Base-by-base conservation (phyloP, 2,888 invertebrate genomes). In the Gnatocerus cornutus region DNA sequence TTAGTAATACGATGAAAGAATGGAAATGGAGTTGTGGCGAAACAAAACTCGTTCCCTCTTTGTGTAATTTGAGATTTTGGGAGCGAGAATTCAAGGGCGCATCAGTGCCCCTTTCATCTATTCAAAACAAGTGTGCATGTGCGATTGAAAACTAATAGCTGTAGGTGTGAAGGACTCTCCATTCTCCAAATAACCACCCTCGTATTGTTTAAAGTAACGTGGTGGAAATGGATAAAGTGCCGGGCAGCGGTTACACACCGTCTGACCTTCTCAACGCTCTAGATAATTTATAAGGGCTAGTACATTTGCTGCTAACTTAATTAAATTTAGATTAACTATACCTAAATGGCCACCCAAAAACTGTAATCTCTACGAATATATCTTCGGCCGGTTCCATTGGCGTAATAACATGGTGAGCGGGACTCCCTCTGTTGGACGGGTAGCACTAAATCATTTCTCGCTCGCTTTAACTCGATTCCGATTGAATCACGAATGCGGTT, bases 391-490 rank as follows among this genome's bases (percentile, higher is more conserved):
- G 52, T 69, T 72, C 62, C 67, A 62, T 62, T 55, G 67, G 55
- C 48, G 65, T 69, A 69, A 69, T 71, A 63, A 58, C 69, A 71
- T 62, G 68, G 50, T 27, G 64, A 67, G 63, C 66, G 52, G 59
- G 73, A 59, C 64, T 58, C 48, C 68, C 53, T 65, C 61, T 65
- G 58, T 48, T 58, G 66, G 66, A 37, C 69, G 46, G 65, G 7
- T 50, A 62, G 62, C 63, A 77, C 74, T 80, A 80, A 80, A 80
- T 80, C 80, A 81, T 80, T 80, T 80, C 77, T 76, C 80, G 78
- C 79, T 80, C 80, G 80, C 79, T 81, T 80, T 73, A 79, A 80
- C 80, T 78, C 80, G 77, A 80, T 81, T 81, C 77, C 80, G 80
- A 81, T 80, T 80, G 81, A 80, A 81, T 79, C 80, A 79, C 79